These are phyloP conservation scores for Calcarius lapponicus DNA, from an alignment of 2,797 vertebrate species.

Conservation along the genomic window DNA sequence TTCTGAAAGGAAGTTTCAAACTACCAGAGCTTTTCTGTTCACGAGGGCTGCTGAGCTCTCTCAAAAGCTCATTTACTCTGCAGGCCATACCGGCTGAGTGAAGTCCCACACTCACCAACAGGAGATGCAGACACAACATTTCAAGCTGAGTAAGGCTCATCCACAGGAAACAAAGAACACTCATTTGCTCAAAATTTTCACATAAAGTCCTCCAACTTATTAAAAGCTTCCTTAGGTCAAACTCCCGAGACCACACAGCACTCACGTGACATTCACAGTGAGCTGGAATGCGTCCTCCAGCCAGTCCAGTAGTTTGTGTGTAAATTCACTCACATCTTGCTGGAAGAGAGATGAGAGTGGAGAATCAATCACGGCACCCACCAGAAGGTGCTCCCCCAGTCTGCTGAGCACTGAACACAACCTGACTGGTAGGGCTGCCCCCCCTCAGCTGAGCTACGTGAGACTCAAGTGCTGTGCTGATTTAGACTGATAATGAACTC, in stretches of 20 bases:
- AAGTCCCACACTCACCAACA: background rate
- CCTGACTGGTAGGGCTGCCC: background rate
- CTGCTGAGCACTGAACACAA: background rate
- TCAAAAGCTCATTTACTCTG: background rate
- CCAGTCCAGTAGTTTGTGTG: slow-evolving; percentile 98
- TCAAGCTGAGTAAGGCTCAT: background rate
- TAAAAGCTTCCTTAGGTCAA: background rate
- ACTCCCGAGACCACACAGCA: background rate
- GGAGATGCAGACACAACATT: background rate
- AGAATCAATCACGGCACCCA: fast-evolving
- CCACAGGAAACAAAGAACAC: background rate
- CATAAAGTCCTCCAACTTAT: fast-evolving
- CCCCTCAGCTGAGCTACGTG: background rate
- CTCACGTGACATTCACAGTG: slow-evolving; percentile 87
- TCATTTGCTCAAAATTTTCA: background rate
- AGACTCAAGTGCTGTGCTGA: background rate
- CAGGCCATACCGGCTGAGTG: fast-evolving
- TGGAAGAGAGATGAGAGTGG: slow-evolving; percentile 57
- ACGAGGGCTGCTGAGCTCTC: background rate
- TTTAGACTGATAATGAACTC: background rate
- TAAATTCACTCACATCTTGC: slow-evolving; percentile 98
- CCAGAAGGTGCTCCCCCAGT: fast-evolving
- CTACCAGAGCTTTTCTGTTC: background rate
- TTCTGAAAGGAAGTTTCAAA: background rate
- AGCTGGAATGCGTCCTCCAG: slow-evolving; percentile 95